Evolutionary conservation across 1,140 invertebrate genomes (phyloP).

Genomic region (Ceratina australensis): DNA sequence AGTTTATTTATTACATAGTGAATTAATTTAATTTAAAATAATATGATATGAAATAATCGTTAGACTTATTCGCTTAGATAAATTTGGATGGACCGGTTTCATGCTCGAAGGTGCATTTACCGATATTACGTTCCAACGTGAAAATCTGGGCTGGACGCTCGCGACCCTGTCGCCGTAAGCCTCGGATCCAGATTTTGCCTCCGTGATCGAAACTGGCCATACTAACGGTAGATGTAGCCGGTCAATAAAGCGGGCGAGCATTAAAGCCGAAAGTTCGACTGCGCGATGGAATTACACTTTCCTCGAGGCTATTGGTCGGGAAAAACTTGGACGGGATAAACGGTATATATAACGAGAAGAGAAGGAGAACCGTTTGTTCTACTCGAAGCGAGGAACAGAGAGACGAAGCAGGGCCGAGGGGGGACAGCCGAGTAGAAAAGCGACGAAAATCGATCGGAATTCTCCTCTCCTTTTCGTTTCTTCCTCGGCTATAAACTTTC

Average conservation of each 20-base stretch:
- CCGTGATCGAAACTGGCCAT: conserved; percentile 4
- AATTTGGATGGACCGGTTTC: too few species aligned
- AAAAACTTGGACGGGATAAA: conserved; percentile 24
- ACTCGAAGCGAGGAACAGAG: neutral
- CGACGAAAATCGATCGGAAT: conserved; percentile 8
- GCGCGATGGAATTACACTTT: conserved; percentile 45
- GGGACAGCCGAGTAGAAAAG: neutral
- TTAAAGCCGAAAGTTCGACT: conserved; percentile 35
- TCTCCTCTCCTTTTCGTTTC: too few species aligned
- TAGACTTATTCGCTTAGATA: too few species aligned
- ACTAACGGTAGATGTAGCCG: too few species aligned
- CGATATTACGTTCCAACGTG: too few species aligned
- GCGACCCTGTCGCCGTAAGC: too few species aligned
- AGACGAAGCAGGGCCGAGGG: conserved; percentile 10
- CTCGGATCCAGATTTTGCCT: neutral
- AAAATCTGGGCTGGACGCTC: too few species aligned
- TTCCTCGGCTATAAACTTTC: too few species aligned
- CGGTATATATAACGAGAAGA: conserved; percentile 35
- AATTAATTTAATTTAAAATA: too few species aligned
- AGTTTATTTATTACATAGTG: too few species aligned
- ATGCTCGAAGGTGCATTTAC: too few species aligned
- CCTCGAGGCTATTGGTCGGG: conserved; percentile 26
- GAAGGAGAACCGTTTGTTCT: conserved; percentile 40
- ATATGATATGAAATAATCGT: too few species aligned
- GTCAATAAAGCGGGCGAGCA: conserved; percentile 37